Conservation (phyloP, 2,888 invertebrate genomes). For the Tubulanus polymorphus region DNA sequence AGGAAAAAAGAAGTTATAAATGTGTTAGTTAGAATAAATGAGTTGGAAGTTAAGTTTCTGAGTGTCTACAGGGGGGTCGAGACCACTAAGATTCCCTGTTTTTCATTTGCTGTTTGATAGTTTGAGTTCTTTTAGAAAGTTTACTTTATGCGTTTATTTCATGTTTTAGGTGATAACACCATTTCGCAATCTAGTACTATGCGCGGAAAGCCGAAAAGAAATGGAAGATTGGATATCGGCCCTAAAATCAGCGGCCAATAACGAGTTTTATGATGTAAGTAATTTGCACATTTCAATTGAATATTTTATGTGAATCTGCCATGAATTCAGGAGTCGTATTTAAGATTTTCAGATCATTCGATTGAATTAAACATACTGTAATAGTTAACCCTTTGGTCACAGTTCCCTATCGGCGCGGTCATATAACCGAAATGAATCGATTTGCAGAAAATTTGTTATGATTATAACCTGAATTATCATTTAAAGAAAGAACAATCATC, state of each 20-base stretch:
- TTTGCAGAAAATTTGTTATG: neutral
- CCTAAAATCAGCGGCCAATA: conserved; percentile 66
- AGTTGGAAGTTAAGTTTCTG: too few species aligned
- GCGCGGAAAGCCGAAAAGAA: conserved; percentile 69
- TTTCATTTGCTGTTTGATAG: too few species aligned
- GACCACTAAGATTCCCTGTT: too few species aligned
- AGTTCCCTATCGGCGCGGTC: too few species aligned
- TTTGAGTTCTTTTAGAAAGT: too few species aligned
- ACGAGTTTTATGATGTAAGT: conserved; percentile 57
- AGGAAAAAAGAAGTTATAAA: too few species aligned
- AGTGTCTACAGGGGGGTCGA: too few species aligned
- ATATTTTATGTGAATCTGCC: neutral
- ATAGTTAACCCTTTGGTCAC: too few species aligned
- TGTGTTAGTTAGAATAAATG: too few species aligned
- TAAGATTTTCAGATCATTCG: neutral
- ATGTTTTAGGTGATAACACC: conserved; percentile 50
- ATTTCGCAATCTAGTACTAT: conserved; percentile 46
- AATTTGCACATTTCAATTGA: neutral
- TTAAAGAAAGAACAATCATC: too few species aligned
- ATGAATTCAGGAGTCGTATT: neutral
- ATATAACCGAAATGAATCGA: neutral
- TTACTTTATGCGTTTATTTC: too few species aligned
- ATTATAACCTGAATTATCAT: neutral
- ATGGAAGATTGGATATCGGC: conserved; percentile 92
- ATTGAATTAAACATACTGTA: neutral